Conservation (phyloP, 2,888 invertebrate genomes). For the Malthinus flaveolus region DNA sequence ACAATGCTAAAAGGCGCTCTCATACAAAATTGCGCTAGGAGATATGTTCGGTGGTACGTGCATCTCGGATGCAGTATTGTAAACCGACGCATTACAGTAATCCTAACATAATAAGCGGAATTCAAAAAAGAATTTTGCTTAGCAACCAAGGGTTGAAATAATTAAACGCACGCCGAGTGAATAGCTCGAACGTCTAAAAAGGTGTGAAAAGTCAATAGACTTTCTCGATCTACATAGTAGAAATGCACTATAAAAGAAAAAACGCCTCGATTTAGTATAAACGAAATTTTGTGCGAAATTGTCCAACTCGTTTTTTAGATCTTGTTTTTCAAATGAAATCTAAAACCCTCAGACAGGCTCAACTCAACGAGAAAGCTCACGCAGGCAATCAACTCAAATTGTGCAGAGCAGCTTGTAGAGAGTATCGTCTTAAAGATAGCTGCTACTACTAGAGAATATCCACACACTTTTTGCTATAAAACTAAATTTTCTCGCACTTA, state of each 20-base stretch:
- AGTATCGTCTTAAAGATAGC: slow-evolving; percentile 26
- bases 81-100: too few species aligned
- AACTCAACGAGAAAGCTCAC: slow-evolving; percentile 33
- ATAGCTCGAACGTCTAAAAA: too few species aligned
- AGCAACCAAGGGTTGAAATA: too few species aligned
- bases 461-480: slow-evolving; percentile 24
- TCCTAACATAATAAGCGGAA: too few species aligned
- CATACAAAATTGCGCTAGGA: too few species aligned
- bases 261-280: slow-evolving; percentile 28
- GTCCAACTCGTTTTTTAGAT: slow-evolving; percentile 27
- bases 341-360: slow-evolving; percentile 19
- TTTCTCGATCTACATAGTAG: slow-evolving; percentile 2
- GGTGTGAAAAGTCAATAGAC: background rate
- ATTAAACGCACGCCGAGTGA: too few species aligned
- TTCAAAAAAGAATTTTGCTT: too few species aligned
- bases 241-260: slow-evolving; percentile 14
- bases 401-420: slow-evolving; percentile 32
- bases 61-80: too few species aligned
- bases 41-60: too few species aligned
- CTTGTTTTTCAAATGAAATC: slow-evolving; percentile 27
- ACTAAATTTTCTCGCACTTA: background rate
- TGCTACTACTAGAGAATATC: slow-evolving; percentile 34
- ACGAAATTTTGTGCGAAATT: slow-evolving; percentile 26
- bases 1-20: too few species aligned
- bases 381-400: slow-evolving; percentile 38